These are phyloP conservation scores for Wasmannia auropunctata DNA, from an alignment of 1,140 invertebrate genomes.

Conservation along the genomic window DNA sequence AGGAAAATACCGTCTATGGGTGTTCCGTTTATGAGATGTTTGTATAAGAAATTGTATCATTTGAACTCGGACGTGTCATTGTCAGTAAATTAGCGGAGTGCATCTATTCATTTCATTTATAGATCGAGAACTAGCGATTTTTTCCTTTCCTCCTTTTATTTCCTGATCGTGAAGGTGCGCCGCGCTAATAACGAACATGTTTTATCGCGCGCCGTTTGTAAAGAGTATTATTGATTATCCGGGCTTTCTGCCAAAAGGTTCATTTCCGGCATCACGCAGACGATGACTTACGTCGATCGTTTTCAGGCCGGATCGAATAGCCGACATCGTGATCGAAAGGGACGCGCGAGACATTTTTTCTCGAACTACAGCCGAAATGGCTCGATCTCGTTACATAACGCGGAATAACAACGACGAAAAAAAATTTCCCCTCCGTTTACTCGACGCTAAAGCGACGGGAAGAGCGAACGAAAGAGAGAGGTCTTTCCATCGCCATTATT, in stretches of 20 bases:
- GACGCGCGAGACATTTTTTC: background rate
- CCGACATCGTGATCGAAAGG: background rate
- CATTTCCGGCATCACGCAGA: constrained; percentile 49
- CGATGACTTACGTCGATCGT: constrained; percentile 52
- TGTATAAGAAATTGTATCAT: too few relatives aligned
- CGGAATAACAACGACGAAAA: constrained; percentile 30
- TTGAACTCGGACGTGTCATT: background rate
- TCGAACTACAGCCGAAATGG: constrained; percentile 10
- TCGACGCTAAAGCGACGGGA: background rate
- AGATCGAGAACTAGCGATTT: constrained; percentile 16
- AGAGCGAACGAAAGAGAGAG: background rate
- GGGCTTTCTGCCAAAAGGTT: constrained; percentile 59
- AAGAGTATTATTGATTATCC: constrained; percentile 54
- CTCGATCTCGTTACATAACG: constrained; percentile 28
- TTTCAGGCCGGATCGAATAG: constrained; percentile 20
- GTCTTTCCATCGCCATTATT: constrained; percentile 19
- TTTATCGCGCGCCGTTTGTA: constrained; percentile 34
- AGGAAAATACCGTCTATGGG: background rate
- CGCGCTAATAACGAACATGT: constrained; percentile 47
- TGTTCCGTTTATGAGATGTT: background rate
- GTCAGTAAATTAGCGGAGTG: constrained; percentile 13
- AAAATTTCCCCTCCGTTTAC: background rate
- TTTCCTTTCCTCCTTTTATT: constrained; percentile 27
- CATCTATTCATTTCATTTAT: background rate
- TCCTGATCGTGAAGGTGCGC: background rate